Percentiles rank a stretch among this genome's conserved stretches.
Evolutionary conservation across 2,113 vertebrate species (phyloP).

Genomic region (Oenanthe melanoleuca): DNA sequence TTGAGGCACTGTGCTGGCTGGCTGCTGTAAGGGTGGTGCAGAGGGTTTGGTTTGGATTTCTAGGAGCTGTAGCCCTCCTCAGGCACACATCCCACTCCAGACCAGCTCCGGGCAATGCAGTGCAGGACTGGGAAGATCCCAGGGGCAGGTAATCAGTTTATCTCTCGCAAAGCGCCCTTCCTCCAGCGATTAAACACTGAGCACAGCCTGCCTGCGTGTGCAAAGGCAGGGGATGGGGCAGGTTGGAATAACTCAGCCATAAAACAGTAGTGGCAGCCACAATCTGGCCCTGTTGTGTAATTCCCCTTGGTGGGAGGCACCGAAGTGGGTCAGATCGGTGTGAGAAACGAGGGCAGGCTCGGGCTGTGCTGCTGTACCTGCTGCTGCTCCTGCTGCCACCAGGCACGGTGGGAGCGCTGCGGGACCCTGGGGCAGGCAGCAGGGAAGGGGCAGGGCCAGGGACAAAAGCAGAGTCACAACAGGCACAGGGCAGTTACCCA

Average conservation of each 20-base stretch:
- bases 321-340: slow-evolving; percentile 56
- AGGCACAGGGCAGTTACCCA: neutral
- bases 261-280: slow-evolving; percentile 13
- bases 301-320: slow-evolving; percentile 59
- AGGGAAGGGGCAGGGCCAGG: neutral
- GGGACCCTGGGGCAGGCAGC: neutral
- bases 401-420: neutral
- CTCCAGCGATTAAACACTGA: neutral
- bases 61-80: neutral
- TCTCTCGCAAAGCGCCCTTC: neutral
- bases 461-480: neutral
- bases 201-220: fast-evolving
- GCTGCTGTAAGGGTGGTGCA: neutral
- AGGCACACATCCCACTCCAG: neutral
- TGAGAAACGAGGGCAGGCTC: slow-evolving; percentile 46
- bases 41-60: neutral
- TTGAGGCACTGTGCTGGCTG: neutral
- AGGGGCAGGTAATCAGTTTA: neutral
- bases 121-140: neutral
- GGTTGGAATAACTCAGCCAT: slow-evolving; percentile 32
- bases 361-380: slow-evolving; percentile 18
- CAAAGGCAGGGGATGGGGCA: neutral
- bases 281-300: slow-evolving; percentile 63
- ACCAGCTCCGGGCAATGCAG: neutral
- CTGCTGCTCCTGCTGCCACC: neutral